A percentile compares a stretch with the other conserved stretches of the same genome.
Conservation (phyloP, 1,140 invertebrate genomes). For the Linepithema humile region DNA sequence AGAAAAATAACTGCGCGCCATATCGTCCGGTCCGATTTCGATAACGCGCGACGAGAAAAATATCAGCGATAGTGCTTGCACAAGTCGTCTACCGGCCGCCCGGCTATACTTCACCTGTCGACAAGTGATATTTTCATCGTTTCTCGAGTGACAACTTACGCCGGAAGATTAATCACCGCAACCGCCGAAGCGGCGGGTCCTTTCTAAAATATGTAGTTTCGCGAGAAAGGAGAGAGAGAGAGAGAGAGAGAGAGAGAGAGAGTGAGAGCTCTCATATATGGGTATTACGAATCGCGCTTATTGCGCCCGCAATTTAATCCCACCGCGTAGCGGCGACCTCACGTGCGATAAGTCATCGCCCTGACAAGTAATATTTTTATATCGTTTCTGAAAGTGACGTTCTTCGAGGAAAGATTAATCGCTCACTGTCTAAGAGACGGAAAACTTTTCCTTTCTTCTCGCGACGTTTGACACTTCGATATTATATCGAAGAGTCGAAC, state of each 20-base stretch:
- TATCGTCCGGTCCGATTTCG: slow-evolving; percentile 34
- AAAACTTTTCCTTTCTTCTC: slow-evolving; percentile 42
- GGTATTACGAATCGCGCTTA: slow-evolving; percentile 64
- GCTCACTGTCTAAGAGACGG: slow-evolving; percentile 37
- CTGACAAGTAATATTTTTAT: slow-evolving; percentile 72
- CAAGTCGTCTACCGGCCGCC: not conserved
- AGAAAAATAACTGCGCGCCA: slow-evolving; percentile 59
- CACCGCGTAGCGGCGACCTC: slow-evolving; percentile 5
- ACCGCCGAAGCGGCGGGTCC: slow-evolving; percentile 64
- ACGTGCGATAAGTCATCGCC: slow-evolving; percentile 66
- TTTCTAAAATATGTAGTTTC: slow-evolving; percentile 67
- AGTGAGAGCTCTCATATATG: not conserved
- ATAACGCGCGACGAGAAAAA: slow-evolving; percentile 52
- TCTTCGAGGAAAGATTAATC: slow-evolving; percentile 68
- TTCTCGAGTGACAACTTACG: slow-evolving; percentile 57
- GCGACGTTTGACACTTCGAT: slow-evolving; percentile 45
- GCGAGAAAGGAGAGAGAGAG: not conserved
- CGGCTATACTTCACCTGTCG: slow-evolving; percentile 32
- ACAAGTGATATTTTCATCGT: slow-evolving; percentile 69
- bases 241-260: not conserved
- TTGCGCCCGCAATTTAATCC: slow-evolving; percentile 48
- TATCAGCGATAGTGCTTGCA: slow-evolving; percentile 47
- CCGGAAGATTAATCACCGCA: slow-evolving; percentile 62
- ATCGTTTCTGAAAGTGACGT: slow-evolving; percentile 70
- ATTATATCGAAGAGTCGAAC: slow-evolving; percentile 37